Conservation (phyloP, 2,113 vertebrate species). For the Esox niger region DNA sequence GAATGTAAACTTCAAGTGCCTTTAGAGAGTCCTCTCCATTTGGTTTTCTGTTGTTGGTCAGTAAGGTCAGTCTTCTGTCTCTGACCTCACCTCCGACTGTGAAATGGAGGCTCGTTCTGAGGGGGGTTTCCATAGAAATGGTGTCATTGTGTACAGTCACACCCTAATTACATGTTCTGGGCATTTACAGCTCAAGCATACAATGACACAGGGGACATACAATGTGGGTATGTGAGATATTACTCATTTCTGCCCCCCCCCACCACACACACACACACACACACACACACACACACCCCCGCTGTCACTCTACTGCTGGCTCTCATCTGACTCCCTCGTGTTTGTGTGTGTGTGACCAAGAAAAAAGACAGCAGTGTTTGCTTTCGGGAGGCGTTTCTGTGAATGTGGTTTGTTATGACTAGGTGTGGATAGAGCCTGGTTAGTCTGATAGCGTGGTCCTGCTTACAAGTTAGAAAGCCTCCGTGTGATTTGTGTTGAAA, state of each 20-base stretch:
- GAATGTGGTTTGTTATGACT: not conserved
- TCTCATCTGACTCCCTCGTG: conserved; percentile 20
- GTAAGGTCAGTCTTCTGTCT: too few relatives aligned
- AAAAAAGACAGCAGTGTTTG: not conserved
- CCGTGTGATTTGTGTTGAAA: too few relatives aligned
- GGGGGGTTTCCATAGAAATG: conserved; percentile 2
- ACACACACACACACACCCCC: too few relatives aligned
- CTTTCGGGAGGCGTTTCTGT: not conserved
- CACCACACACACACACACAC: too few relatives aligned
- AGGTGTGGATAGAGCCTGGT: not conserved
- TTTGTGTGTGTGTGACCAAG: not conserved
- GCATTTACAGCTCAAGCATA: not conserved
- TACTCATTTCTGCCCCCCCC: too few relatives aligned
- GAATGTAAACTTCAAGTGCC: too few relatives aligned
- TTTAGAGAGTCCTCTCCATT: too few relatives aligned
- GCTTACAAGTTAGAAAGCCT: too few relatives aligned
- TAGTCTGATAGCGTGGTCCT: not conserved
- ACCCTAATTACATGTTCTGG: not conserved
- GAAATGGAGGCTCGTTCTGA: not conserved
- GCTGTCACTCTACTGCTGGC: not conserved
- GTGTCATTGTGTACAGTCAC: not conserved
- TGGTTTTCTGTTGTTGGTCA: too few relatives aligned
- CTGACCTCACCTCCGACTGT: conserved; percentile 46
- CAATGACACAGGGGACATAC: not conserved
- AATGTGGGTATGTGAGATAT: not conserved